Evolutionary conservation across 2,797 vertebrate genomes (phyloP), one percentile per base, ranked within the genome.

Genomic region (Menidia menidia): DNA sequence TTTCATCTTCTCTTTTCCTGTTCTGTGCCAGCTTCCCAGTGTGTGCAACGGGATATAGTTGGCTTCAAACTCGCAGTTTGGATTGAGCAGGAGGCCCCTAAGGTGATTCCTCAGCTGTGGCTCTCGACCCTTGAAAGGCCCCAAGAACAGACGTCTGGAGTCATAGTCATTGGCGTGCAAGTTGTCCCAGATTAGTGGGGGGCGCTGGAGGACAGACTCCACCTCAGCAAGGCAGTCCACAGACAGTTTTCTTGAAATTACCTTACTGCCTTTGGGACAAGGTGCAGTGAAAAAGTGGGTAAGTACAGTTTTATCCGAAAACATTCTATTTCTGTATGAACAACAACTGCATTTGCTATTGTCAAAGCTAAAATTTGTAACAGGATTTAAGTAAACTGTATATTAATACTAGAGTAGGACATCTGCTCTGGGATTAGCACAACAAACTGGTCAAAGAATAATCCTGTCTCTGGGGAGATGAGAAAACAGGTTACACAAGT

Each of bases 61-160:
- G 88, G 96, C 96, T 88, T 97, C 96, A 77, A 97, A 96, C 82
- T 96, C 96, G 3, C 96, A 96, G 89, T 96, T 97, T 44, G 96
- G 96, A 84, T 97, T 97, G 68, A 96, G 94, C 47, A 97, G 91
- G 67, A 97, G 85, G 6, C 96, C 96, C 0, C 82, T 81, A 44
- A 97, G 91, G 67, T 85, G 91, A 47, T 80, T 54, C 72, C 81
- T 77, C 25, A 96, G 90, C 74, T 88, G 87, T 0, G 93, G 87
- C 35, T 94, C 93, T 3, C 96, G 91, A 10, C 95, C 96, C 47
- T 93, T 96, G 72, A 96, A 97, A 39, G 96, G 96, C 33, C 96
- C 96, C 86, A 97, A 91, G 87, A 96, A 97, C 69, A 97, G 93
- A 0, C 95, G 94, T 0, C 95, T 91, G 68, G 95, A 95, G 90